These are phyloP conservation scores for Endotricha flammealis DNA, from an alignment of 2,888 invertebrate species.

Conservation along the genomic window DNA sequence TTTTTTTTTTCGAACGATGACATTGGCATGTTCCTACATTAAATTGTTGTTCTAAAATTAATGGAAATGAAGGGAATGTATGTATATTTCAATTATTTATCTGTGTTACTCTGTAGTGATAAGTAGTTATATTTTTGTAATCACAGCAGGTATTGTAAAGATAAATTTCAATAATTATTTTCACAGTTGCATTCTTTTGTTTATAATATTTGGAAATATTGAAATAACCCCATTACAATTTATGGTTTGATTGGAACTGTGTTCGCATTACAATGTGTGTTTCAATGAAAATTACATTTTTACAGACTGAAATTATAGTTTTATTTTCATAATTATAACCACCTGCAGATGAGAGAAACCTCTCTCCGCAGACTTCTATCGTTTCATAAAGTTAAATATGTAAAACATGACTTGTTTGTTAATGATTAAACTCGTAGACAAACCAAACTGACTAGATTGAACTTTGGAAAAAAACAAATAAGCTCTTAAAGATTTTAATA, in stretches of 20 bases:
- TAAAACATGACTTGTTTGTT: no score
- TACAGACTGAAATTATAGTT: slow-evolving; percentile 54
- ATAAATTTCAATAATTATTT: slow-evolving; percentile 23
- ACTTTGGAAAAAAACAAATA: no score
- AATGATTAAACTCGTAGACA: no score
- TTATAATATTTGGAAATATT: slow-evolving; percentile 12
- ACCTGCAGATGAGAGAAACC: no score
- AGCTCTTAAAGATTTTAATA: no score
- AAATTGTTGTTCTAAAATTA: slow-evolving; percentile 31
- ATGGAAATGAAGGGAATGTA: slow-evolving; percentile 38
- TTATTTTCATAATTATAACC: slow-evolving; percentile 27
- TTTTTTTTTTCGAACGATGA: slow-evolving; percentile 20
- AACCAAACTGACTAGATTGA: no score
- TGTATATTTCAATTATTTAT: slow-evolving; percentile 55
- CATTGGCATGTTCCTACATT: slow-evolving; percentile 54
- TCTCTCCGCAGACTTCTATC: no score
- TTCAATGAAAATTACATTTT: slow-evolving; percentile 67
- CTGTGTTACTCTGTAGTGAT: slow-evolving; percentile 55
- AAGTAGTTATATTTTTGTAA: slow-evolving; percentile 73
- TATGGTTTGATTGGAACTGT: slow-evolving; percentile 25
- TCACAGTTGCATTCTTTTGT: slow-evolving; percentile 21
- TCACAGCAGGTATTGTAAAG: slow-evolving; percentile 42
- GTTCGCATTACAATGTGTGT: slow-evolving; percentile 54
- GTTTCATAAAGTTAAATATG: no score
- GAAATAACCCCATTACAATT: slow-evolving; percentile 27